These are phyloP conservation scores for Heliornis fulica DNA, from an alignment of 2,113 vertebrate genomes.

Conservation along the genomic window DNA sequence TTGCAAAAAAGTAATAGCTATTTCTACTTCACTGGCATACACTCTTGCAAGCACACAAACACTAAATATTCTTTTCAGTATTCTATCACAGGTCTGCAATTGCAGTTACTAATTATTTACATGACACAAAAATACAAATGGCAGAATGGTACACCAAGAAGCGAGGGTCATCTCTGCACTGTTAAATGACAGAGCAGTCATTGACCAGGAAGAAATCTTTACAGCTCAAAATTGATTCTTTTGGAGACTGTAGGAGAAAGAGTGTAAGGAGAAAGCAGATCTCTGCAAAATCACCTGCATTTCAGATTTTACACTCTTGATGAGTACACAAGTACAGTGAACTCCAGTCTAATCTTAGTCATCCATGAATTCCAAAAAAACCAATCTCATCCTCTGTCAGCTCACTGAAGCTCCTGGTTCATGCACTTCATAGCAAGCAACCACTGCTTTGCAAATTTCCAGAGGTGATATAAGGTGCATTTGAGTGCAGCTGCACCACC, in stretches of 20 bases:
- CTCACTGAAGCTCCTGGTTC: background rate
- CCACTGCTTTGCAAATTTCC: background rate
- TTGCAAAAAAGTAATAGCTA: background rate
- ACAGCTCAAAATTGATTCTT: background rate
- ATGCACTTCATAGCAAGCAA: background rate
- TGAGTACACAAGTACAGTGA: background rate
- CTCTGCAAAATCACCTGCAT: background rate
- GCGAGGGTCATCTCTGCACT: background rate
- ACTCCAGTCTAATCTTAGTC: background rate
- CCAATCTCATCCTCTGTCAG: background rate
- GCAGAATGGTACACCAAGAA: background rate
- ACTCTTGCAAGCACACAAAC: background rate
- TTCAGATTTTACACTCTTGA: background rate
- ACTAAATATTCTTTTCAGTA: background rate
- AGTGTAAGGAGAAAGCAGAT: background rate
- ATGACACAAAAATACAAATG: background rate
- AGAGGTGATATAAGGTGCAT: background rate
- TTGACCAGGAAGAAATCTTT: background rate
- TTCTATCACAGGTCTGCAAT: background rate
- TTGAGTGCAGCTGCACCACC: background rate
- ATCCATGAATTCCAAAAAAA: background rate
- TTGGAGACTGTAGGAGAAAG: background rate
- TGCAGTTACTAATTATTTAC: background rate
- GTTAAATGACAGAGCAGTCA: background rate
- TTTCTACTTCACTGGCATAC: background rate